Evolutionary conservation across 2,113 vertebrate genomes (phyloP), one percentile per base, ranked within the genome.

Genomic region (Apaloderma vittatum): DNA sequence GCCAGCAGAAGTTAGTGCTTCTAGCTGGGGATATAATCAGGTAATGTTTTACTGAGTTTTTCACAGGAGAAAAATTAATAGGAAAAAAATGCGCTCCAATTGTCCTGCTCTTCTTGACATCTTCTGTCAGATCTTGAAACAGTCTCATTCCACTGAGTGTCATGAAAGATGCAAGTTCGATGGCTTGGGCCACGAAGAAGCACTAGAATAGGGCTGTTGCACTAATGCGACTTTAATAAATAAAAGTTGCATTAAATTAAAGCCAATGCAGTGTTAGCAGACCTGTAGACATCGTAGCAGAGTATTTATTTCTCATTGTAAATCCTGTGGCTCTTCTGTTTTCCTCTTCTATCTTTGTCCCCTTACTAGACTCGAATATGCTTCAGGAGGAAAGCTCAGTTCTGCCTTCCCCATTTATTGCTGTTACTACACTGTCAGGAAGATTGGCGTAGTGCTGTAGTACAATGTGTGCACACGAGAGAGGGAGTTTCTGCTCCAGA

Each of bases 1-100:
- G 86, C 94, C 94, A 95, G 43, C 36, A 91, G 54, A 86, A 95
- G 67, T 88, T 36, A 79, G 34, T 77, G 12, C 54, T 91, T 88
- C 59, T 77, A 36, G 66, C 88, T 77, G 82, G 68, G 17, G 37
- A 74, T 92, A 37, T 67, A 83, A 80, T 77, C 88, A 88, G 54
- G 43, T 65, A 57, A 70, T 30, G 9, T 57, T 85, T 90, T 68
- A 65, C 52, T 70, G 49, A 79, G 48, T 22, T 75, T 85, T 93
- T 88, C 45, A 59, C 34, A 70, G 75, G 58, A 48, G 8, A 80
- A 67, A 88, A 88, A 76, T 34, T 49, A 86, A 73, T 65, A 68
- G 57, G 68, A 37, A 52, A 62, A 48, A 76, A 89, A 70, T 15
- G 8, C 18, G 34, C 13, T 73, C 15, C 43, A 34, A 9, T 79